Evolutionary conservation across 2,888 invertebrate species (phyloP), one percentile per base, ranked within the genome.

Genomic region (Orchesella flavescens): DNA sequence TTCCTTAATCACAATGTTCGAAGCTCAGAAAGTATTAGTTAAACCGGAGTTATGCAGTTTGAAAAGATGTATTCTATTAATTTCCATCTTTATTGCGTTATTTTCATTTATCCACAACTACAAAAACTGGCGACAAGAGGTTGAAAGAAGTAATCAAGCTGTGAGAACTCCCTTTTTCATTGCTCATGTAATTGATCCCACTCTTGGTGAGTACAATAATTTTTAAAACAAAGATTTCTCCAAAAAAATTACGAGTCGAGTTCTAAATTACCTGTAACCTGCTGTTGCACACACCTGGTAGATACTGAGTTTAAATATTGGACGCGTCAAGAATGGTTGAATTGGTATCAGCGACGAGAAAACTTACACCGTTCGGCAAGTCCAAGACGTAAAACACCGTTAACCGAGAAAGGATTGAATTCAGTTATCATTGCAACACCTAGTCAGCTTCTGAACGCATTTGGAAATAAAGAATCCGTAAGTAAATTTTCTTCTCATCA

Each of bases 401-500:
- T 85, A 15, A 65, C 65, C 21, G 15, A 68, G 21, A 74, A 82
- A 21, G 24, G 46, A 0, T 13, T 85, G 44, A 82, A 85, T 55
- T 72, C 79, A 10, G 85, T 85, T n/a, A n/a, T 83, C 13, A 72
- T 85, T 66, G 69, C 69, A 17, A 55, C 69, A 0, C 24, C 63
- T 2, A 19, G 9, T n/a, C 63, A 78, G 74, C 21, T 85, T 9
- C 10, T 59, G 7, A 61, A 82, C 13, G 63, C 76, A 23, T 85
- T 85, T 71, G 15, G 12, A 17, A 63, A 23, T 7, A 46, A 55
- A 19, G 19, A 61, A 10, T 71, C 74, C 4, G 85, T 85, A 79
- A 68, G 34, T 19, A 34, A 34, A 34, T 2, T 34, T 34, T 7
- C 34, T 53, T 65, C 10, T 34, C 13, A 63, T 44, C 13, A 23